Percentiles rank a stretch among this genome's conserved stretches.
Conservation (phyloP, 2,797 vertebrate genomes). For the Malacoraja senta region DNA sequence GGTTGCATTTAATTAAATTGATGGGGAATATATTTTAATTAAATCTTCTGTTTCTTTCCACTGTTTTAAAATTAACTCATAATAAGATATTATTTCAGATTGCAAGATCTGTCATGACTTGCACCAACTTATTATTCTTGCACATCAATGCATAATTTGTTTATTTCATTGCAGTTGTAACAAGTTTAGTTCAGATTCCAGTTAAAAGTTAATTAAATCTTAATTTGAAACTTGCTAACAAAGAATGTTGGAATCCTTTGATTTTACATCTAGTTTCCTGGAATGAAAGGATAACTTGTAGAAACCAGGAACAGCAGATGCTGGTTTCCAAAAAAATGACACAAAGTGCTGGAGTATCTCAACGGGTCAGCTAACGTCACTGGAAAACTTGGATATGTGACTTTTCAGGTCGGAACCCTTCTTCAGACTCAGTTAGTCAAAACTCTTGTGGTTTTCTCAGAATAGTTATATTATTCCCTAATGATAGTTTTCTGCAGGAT, state of each 20-base stretch:
- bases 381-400: no score
- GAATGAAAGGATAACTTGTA: background rate
- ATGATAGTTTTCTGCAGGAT: background rate
- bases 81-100: background rate
- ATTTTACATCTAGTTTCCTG: background rate
- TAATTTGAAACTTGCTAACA: background rate
- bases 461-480: background rate
- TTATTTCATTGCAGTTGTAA: background rate
- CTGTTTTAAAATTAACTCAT: background rate
- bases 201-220: conserved; percentile 6
- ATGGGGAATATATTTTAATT: background rate
- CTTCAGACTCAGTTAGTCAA: no score
- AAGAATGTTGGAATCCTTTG: background rate
- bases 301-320: no score
- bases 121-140: background rate
- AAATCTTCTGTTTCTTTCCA: background rate
- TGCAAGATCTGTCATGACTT: background rate
- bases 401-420: no score
- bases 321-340: no score
- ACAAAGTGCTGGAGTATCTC: no score
- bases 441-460: background rate
- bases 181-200: background rate
- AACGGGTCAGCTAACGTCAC: no score
- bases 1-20: background rate
- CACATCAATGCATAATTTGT: background rate